Evolutionary conservation across 2,797 vertebrate genomes (phyloP).

Genomic region (Glossophaga mutica): DNA sequence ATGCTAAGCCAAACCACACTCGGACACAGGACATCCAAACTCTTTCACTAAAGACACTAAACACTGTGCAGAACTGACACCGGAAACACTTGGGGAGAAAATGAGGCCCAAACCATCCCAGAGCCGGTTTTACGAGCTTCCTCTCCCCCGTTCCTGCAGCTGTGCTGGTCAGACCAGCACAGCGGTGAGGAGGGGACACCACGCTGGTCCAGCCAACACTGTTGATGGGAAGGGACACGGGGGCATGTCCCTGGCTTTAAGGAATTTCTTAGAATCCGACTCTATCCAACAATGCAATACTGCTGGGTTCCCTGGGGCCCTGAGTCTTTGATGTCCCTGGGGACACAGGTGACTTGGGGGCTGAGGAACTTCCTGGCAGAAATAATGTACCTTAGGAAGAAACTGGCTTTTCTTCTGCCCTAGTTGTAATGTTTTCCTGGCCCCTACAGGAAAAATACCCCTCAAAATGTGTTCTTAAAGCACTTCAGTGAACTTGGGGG

Average conservation of each 20-base stretch:
- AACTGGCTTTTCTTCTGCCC: neutral
- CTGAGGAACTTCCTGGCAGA: neutral
- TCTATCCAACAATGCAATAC: neutral
- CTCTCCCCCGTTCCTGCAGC: neutral
- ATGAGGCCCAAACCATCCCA: neutral
- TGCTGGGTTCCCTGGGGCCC: neutral
- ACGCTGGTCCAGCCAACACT: neutral
- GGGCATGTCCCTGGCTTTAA: neutral
- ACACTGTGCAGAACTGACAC: neutral
- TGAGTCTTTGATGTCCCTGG: neutral
- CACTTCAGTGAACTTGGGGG: neutral
- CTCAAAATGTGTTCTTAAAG: neutral
- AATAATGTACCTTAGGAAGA: slow-evolving; percentile 8
- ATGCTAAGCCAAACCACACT: neutral
- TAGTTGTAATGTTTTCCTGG: neutral
- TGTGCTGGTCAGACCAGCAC: accelerated
- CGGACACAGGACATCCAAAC: neutral
- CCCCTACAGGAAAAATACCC: neutral
- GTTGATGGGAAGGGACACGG: accelerated
- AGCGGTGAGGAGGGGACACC: neutral
- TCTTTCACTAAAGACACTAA: neutral
- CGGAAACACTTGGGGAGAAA: neutral
- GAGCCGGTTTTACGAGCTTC: neutral
- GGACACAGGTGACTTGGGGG: neutral
- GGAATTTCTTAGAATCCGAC: neutral